Evolutionary conservation across 2,113 vertebrate genomes (phyloP).

Genomic region (Atractosteus spatula): DNA sequence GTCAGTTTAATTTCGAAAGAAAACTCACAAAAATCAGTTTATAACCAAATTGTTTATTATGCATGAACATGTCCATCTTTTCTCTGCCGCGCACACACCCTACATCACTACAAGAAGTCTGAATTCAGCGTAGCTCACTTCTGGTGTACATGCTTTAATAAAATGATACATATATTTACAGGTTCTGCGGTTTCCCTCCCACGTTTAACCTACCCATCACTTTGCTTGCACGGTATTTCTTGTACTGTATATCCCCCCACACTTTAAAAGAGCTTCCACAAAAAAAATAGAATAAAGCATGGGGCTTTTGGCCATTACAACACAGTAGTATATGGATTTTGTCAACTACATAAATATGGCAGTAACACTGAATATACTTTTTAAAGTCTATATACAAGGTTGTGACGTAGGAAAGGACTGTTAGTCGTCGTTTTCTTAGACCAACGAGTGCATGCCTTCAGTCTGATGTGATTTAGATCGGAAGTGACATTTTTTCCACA

Average conservation of each 20-base stretch:
- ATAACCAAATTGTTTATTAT: slow-evolving; percentile 79
- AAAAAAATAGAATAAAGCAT: slow-evolving; percentile 46
- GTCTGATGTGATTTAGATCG: slow-evolving; percentile 62
- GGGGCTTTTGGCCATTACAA: slow-evolving; percentile 81
- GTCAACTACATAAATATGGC: slow-evolving; percentile 83
- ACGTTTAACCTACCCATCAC: slow-evolving; percentile 56
- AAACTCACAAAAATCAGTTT: slow-evolving; percentile 37
- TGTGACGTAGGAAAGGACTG: slow-evolving; percentile 70
- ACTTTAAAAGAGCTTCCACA: slow-evolving; percentile 53
- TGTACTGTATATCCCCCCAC: slow-evolving; percentile 42
- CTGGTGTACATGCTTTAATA: slow-evolving; percentile 98
- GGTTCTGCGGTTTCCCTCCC: slow-evolving; percentile 73
- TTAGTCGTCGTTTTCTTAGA: slow-evolving; percentile 60
- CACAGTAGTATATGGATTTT: slow-evolving; percentile 78
- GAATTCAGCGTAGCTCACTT: slow-evolving; percentile 72
- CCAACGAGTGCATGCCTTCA: slow-evolving; percentile 59
- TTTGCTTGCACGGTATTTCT: slow-evolving; percentile 46
- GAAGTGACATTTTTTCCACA: slow-evolving; percentile 62
- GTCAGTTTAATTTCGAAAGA: neutral
- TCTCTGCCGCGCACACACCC: slow-evolving; percentile 45
- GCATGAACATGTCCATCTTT: slow-evolving; percentile 63
- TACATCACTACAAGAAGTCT: slow-evolving; percentile 76
- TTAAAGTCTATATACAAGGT: slow-evolving; percentile 83
- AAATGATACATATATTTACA: slow-evolving; percentile 97
- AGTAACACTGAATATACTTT: slow-evolving; percentile 93